These are phyloP conservation scores for Calypte anna DNA, from an alignment of 2,113 vertebrate species.

Conservation along the genomic window DNA sequence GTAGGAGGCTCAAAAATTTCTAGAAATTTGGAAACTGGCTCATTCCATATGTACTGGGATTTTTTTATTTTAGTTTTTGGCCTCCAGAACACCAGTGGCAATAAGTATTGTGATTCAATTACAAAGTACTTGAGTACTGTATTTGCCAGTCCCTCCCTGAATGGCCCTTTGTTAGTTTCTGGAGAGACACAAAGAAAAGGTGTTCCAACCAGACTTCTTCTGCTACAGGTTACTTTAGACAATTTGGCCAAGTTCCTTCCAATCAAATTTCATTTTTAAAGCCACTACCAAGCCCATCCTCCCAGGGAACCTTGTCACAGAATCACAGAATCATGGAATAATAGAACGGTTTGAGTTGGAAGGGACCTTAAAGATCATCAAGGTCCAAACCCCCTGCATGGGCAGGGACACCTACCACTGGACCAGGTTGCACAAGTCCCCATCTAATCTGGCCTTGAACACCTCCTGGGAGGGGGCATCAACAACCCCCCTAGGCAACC, in stretches of 20 bases:
- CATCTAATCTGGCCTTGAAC: no score
- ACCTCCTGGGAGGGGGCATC: no score
- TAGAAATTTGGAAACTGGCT: background rate
- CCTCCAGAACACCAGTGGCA: background rate
- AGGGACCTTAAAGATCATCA: no score
- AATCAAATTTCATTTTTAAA: conserved; percentile 1
- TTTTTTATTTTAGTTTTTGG: background rate
- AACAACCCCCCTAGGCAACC: no score
- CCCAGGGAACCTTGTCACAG: background rate
- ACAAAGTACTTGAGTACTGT: background rate
- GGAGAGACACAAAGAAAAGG: background rate
- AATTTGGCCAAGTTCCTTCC: background rate
- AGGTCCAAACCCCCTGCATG: no score
- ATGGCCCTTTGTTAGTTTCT: background rate
- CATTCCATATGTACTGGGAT: background rate
- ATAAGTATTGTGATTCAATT: background rate
- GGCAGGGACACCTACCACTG: no score
- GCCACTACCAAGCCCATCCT: background rate
- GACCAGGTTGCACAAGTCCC: no score
- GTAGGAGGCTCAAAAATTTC: background rate
- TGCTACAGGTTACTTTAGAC: background rate
- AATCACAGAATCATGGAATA: no score
- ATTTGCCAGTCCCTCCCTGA: background rate
- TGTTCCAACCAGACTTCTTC: background rate
- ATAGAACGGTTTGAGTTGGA: no score